Evolutionary conservation across 2,797 vertebrate genomes (phyloP).

Genomic region (Botia kubotai): DNA sequence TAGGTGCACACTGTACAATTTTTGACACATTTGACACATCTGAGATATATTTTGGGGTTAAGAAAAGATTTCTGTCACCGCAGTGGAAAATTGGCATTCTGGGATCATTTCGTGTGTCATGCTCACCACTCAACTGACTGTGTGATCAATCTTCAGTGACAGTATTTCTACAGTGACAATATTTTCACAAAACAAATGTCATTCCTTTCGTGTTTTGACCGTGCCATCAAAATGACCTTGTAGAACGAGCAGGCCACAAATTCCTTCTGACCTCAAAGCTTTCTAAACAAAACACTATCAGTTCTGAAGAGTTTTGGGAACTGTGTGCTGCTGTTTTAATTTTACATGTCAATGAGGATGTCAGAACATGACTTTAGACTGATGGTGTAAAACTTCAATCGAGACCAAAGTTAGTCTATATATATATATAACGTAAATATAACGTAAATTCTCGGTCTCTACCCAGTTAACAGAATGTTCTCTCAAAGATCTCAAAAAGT

Average conservation of each 20-base stretch:
- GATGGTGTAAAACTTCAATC: background rate
- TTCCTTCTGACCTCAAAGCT: background rate
- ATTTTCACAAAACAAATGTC: background rate
- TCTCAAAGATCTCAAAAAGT: no score
- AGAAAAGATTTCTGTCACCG: background rate
- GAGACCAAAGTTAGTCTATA: background rate
- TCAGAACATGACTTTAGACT: background rate
- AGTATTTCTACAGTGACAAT: background rate
- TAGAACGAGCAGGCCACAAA: background rate
- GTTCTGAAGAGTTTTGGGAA: background rate
- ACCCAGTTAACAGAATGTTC: no score
- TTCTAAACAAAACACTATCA: no score
- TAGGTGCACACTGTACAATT: background rate
- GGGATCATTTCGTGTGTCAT: background rate
- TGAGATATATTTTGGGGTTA: background rate
- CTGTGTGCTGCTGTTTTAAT: background rate
- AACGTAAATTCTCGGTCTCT: background rate
- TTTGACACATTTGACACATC: background rate
- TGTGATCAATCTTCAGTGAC: background rate
- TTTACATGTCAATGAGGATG: background rate
- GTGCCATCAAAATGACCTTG: background rate
- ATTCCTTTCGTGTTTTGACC: background rate
- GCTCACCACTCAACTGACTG: background rate
- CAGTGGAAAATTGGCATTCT: background rate
- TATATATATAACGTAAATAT: background rate